These are phyloP conservation scores for Eupithecia tripunctaria DNA, from an alignment of 2,888 invertebrate genomes.

Conservation along the genomic window DNA sequence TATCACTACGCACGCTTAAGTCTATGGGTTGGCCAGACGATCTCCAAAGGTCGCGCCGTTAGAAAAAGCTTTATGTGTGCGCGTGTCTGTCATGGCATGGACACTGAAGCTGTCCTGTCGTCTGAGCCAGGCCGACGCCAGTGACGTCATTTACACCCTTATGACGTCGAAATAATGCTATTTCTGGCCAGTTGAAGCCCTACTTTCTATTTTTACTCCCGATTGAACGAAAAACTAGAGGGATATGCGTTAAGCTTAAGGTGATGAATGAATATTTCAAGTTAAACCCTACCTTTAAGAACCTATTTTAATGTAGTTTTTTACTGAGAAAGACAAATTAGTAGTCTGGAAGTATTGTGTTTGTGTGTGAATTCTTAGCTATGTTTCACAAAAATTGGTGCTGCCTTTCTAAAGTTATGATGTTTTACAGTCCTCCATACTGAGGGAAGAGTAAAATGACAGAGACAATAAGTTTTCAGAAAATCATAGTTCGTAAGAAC, in stretches of 20 bases:
- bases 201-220: neutral
- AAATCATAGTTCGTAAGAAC: neutral
- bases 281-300: too few relatives aligned
- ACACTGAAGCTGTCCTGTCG: neutral
- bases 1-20: too few relatives aligned
- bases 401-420: too few relatives aligned
- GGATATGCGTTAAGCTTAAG: neutral
- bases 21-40: constrained; percentile 95
- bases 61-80: neutral
- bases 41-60: constrained; percentile 82
- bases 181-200: neutral
- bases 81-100: neutral
- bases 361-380: too few relatives aligned
- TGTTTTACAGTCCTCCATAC: too few relatives aligned
- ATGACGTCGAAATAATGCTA: neutral
- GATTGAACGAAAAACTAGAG: neutral
- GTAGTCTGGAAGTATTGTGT: too few relatives aligned
- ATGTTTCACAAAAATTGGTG: too few relatives aligned
- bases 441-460: neutral
- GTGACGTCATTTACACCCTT: neutral
- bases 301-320: too few relatives aligned
- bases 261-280: too few relatives aligned
- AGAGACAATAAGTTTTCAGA: neutral
- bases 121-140: neutral
- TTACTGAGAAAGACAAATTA: too few relatives aligned